These are phyloP conservation scores for Apogon talboti DNA, from an alignment of 2,797 vertebrate genomes.

Conservation along the genomic window DNA sequence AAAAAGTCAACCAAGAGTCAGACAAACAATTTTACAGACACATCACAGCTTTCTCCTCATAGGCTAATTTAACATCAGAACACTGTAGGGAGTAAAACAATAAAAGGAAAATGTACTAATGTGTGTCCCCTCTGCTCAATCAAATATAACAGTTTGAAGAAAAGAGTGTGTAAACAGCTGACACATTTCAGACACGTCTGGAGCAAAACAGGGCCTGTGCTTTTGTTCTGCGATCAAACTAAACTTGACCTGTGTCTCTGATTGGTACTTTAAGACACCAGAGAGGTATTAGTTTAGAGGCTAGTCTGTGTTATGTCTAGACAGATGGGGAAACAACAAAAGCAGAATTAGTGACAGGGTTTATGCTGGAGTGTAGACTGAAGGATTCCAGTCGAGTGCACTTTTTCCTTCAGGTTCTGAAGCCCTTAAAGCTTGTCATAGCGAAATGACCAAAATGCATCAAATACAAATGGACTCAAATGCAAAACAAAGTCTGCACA, in stretches of 20 bases:
- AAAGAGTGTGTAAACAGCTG: conserved; percentile 55
- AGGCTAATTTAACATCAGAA: conserved; percentile 14
- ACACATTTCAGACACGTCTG: conserved; percentile 54
- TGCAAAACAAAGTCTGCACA: not conserved
- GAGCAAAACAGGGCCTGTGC: conserved; percentile 11
- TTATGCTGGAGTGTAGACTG: conserved; percentile 4
- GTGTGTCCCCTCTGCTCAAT: conserved; percentile 46
- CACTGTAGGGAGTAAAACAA: conserved; percentile 36
- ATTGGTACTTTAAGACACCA: conserved; percentile 32
- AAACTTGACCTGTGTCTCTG: conserved; percentile 57
- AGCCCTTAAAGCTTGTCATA: not conserved
- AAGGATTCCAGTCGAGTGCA: conserved; percentile 32
- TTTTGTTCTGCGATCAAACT: conserved; percentile 57
- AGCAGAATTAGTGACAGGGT: conserved; percentile 28
- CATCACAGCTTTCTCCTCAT: conserved; percentile 18
- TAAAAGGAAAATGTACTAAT: conserved; percentile 52
- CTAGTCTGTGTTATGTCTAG: conserved; percentile 61
- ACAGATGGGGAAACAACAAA: conserved; percentile 23
- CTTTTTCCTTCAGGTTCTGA: conserved; percentile 2
- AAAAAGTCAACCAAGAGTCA: not conserved
- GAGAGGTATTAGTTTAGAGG: conserved; percentile 9
- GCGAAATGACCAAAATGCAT: not conserved
- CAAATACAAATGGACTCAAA: not conserved
- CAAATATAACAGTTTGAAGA: conserved; percentile 57
- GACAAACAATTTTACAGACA: not conserved